Percentiles rank a stretch among this genome's conserved stretches.
phyloP scores from a whole-genome alignment of 2,797 vertebrate species.

The Loris lydekkerianus region DNA sequence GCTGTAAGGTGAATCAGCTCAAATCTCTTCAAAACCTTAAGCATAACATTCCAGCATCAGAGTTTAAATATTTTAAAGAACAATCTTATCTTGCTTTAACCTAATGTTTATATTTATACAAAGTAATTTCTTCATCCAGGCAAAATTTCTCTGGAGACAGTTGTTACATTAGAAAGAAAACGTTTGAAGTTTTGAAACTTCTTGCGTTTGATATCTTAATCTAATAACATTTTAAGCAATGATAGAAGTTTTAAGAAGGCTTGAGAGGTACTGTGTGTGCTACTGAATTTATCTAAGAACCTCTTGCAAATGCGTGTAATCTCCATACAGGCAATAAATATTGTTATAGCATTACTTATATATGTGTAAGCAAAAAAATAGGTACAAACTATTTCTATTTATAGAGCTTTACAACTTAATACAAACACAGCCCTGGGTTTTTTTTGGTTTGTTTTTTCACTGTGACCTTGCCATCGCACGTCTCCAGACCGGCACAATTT shows the following conservation, averaged over 20 bases:
- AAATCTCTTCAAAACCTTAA: background rate
- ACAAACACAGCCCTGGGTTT: background rate
- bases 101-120: background rate
- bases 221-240: background rate
- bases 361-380: background rate
- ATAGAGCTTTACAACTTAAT: background rate
- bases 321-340: accelerated
- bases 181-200: background rate
- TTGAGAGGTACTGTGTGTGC: background rate
- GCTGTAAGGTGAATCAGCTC: background rate
- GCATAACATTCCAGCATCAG: too few species aligned
- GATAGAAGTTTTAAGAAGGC: background rate
- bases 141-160: background rate
- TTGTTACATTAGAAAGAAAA: background rate
- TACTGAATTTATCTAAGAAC: background rate
- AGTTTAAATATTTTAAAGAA: background rate
- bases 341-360: too few species aligned
- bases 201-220: background rate
- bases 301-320: background rate
- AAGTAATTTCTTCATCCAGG: background rate
- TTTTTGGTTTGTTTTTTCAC: too few species aligned
- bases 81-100: background rate
- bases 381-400: background rate
- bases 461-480: background rate
- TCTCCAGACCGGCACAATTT: background rate